A percentile compares a stretch with the other conserved stretches of the same genome.
These are phyloP conservation scores for Hydropsyche betteni DNA, from an alignment of 2,888 invertebrate species.

Conservation along the genomic window DNA sequence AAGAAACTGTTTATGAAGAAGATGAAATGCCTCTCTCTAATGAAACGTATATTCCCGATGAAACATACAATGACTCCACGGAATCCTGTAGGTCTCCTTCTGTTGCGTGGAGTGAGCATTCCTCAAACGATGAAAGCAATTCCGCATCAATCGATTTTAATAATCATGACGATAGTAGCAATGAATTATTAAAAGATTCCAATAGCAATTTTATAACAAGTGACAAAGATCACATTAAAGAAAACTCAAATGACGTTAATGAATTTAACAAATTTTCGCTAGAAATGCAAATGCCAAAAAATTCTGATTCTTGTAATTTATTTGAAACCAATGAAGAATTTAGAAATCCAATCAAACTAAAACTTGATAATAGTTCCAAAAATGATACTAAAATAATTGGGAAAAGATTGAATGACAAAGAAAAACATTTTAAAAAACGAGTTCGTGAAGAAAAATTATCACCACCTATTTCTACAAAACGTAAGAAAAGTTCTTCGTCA, in stretches of 20 bases:
- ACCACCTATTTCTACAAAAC: too few species aligned
- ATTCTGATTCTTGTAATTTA: background rate
- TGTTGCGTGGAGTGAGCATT: constrained; percentile 34
- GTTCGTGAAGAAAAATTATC: background rate
- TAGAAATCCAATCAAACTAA: background rate
- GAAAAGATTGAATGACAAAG: background rate
- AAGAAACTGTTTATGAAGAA: constrained; percentile 60
- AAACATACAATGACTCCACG: constrained; percentile 4
- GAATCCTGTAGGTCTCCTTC: constrained; percentile 25
- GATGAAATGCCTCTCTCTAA: constrained; percentile 54
- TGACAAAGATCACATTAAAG: constrained; percentile 8
- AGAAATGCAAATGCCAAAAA: background rate
- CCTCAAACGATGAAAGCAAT: constrained; percentile 15
- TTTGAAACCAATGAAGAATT: background rate
- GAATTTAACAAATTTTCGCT: background rate
- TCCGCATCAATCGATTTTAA: background rate
- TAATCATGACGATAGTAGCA: constrained; percentile 21
- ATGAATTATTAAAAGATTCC: constrained; percentile 45
- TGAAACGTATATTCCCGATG: constrained; percentile 3
- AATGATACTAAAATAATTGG: background rate
- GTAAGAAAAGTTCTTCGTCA: background rate
- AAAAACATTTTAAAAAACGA: background rate
- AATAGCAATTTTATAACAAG: constrained; percentile 44
- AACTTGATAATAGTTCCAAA: background rate
- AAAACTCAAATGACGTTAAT: background rate